Percentiles rank a stretch among this genome's conserved stretches.
These are phyloP conservation scores for Ara ararauna DNA, from an alignment of 2,797 vertebrate genomes.

Conservation along the genomic window DNA sequence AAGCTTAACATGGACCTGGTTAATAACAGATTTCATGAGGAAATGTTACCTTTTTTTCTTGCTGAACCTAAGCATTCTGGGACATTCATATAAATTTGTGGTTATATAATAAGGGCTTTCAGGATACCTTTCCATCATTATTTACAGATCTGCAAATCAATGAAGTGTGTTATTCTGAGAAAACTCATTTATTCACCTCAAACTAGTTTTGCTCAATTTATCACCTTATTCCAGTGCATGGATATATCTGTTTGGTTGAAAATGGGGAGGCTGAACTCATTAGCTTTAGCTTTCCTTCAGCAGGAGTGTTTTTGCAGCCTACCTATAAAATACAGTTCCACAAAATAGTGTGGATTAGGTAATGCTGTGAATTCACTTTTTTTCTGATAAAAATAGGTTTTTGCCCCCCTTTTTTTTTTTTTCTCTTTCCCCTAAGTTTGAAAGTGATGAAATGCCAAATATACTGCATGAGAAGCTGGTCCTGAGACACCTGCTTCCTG, in stretches of 20 bases:
- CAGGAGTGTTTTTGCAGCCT: background rate
- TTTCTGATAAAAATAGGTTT: background rate
- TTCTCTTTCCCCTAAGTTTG: background rate
- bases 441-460: background rate
- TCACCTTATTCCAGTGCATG: background rate
- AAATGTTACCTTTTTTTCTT: background rate
- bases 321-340: background rate
- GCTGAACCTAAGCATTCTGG: background rate
- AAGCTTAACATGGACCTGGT: background rate
- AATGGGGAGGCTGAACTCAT: background rate
- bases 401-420: too few species aligned
- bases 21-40: background rate
- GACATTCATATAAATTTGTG: background rate
- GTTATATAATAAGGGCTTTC: background rate
- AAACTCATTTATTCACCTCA: background rate
- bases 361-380: conserved; percentile 1
- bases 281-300: background rate
- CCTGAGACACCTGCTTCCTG: rapidly evolving
- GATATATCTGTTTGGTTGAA: background rate
- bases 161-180: background rate
- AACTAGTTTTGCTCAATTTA: background rate
- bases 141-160: background rate
- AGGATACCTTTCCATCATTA: background rate
- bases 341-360: background rate
- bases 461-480: background rate